Conservation (phyloP, 2,113 vertebrate genomes). For the Butastur rufipennis region DNA sequence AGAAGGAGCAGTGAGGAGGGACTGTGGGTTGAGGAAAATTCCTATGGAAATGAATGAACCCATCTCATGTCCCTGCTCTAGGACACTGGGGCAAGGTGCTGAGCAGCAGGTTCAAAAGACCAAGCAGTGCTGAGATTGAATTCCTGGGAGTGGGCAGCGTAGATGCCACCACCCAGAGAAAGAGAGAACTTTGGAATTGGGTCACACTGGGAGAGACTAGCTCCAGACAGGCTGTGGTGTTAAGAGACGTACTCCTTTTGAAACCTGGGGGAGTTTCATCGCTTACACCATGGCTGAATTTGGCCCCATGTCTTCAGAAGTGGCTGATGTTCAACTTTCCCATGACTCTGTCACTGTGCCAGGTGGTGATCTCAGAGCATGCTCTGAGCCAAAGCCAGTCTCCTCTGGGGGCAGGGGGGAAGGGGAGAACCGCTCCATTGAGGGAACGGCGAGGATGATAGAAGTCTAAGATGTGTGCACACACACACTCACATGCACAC, state of each 20-base stretch:
- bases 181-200: background rate
- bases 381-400: conserved; percentile 33
- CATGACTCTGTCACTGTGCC: conserved; percentile 64
- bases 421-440: conserved; percentile 15
- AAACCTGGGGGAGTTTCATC: background rate
- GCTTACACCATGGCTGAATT: conserved; percentile 32
- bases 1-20: background rate
- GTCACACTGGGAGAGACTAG: background rate
- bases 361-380: conserved; percentile 53
- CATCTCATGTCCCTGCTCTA: background rate
- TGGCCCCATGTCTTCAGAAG: conserved; percentile 47
- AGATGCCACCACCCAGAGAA: background rate
- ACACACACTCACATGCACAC: background rate
- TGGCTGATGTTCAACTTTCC: conserved; percentile 64
- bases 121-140: background rate
- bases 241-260: background rate
- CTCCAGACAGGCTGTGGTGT: background rate
- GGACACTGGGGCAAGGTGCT: background rate
- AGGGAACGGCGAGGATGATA: conserved; percentile 30
- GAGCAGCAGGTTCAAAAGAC: background rate
- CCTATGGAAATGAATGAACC: background rate
- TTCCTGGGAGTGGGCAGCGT: background rate
- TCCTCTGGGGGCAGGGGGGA: background rate
- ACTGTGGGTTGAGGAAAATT: background rate
- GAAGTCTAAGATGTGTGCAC: background rate